phyloP scores from a whole-genome alignment of 2,113 vertebrate genomes.

The Thamnophis sirtalis region DNA sequence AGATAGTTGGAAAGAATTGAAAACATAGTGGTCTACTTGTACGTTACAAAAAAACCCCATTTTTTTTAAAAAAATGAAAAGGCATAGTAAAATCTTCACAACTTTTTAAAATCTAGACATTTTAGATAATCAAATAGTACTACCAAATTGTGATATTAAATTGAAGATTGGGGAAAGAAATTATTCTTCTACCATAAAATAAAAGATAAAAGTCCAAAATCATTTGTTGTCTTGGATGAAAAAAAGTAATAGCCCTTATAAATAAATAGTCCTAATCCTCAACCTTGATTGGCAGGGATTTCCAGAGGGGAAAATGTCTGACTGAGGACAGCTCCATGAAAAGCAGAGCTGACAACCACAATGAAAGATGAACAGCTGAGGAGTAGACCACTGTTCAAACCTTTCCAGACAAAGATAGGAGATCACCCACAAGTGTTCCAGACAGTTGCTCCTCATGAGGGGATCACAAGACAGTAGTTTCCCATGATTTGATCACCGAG shows the following conservation, averaged over 20 bases:
- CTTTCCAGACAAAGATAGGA: background rate
- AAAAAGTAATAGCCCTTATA: background rate
- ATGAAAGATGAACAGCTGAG: background rate
- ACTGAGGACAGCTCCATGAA: background rate
- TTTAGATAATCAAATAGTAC: background rate
- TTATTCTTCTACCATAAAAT: background rate
- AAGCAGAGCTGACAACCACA: background rate
- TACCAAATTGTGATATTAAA: background rate
- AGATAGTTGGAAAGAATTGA: slow-evolving; percentile 50
- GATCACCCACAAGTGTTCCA: background rate
- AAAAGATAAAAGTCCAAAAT: background rate
- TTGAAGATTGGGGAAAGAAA: background rate
- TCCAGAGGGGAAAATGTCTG: background rate
- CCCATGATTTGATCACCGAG: background rate
- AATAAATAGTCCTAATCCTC: background rate
- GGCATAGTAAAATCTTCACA: background rate
- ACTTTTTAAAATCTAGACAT: slow-evolving; percentile 13
- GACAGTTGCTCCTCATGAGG: background rate
- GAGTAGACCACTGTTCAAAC: background rate
- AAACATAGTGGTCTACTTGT: slow-evolving; percentile 47
- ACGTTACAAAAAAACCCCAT: slow-evolving; percentile 27
- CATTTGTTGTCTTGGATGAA: background rate
- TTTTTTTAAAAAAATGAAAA: slow-evolving; percentile 16
- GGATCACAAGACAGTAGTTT: background rate
- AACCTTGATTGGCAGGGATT: background rate